These are phyloP conservation scores for Allolobophora icterica DNA, from an alignment of 2,888 invertebrate species.

Conservation along the genomic window DNA sequence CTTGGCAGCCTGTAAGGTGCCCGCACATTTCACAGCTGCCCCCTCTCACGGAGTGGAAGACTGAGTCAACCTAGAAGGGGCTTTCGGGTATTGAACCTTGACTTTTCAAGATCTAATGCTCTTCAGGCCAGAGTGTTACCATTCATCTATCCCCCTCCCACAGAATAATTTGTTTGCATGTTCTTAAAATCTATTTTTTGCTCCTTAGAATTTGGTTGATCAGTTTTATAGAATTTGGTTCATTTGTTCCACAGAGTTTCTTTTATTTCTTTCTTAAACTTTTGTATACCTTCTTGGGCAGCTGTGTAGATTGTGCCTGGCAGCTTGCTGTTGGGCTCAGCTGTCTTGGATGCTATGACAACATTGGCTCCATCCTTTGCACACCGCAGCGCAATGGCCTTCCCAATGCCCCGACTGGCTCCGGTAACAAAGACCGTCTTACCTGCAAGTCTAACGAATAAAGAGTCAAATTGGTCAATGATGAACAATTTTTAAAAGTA, in stretches of 20 bases:
- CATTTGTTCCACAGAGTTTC: background rate
- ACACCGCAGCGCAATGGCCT: slow-evolving; percentile 85
- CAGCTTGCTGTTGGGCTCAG: slow-evolving; percentile 85
- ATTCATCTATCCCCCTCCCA: too few relatives aligned
- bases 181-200: too few relatives aligned
- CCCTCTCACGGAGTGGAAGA: too few relatives aligned
- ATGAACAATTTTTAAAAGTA: background rate
- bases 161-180: too few relatives aligned
- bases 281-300: slow-evolving; percentile 82
- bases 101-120: too few relatives aligned
- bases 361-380: slow-evolving; percentile 89
- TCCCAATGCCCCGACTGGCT: slow-evolving; percentile 93
- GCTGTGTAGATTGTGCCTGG: slow-evolving; percentile 92
- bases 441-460: slow-evolving; percentile 67
- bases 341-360: slow-evolving; percentile 89
- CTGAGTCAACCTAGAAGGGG: too few relatives aligned
- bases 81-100: too few relatives aligned
- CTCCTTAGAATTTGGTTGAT: background rate
- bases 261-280: background rate
- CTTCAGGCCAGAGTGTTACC: too few relatives aligned
- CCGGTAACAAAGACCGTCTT: slow-evolving; percentile 93
- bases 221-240: background rate
- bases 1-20: too few relatives aligned
- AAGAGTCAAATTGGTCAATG: background rate
- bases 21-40: too few relatives aligned